phyloP scores from a whole-genome alignment of 2,113 vertebrate species.

The Tiliqua scincoides region DNA sequence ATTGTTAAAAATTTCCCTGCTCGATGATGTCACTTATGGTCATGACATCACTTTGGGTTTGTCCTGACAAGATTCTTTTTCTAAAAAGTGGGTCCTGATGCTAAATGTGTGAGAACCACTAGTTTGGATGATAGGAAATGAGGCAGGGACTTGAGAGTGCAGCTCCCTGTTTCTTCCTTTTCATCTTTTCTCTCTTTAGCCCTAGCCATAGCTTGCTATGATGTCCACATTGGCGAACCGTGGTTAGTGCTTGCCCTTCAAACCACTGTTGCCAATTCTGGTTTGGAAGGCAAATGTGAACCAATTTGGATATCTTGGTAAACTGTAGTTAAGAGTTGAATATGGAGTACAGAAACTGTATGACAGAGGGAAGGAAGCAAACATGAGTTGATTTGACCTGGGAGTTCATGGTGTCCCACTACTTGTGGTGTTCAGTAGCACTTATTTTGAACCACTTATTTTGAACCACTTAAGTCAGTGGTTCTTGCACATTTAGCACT shows the following conservation, averaged over 20 bases:
- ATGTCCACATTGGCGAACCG: neutral
- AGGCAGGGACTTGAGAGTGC: neutral
- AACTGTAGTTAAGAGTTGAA: neutral
- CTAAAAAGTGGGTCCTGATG: too few relatives aligned
- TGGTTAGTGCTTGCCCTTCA: neutral
- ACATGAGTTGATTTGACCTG: too few relatives aligned
- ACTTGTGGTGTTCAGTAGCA: neutral
- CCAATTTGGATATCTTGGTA: neutral
- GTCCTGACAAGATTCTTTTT: too few relatives aligned
- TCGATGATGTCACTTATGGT: too few relatives aligned
- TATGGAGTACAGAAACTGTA: too few relatives aligned
- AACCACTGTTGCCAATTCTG: neutral
- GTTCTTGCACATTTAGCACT: too few relatives aligned
- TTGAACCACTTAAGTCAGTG: too few relatives aligned
- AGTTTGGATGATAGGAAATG: neutral
- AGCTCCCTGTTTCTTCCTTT: neutral
- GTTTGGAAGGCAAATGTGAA: neutral
- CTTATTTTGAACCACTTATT: too few relatives aligned
- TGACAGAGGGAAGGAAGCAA: neutral
- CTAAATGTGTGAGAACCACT: too few relatives aligned
- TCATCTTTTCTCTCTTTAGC: neutral
- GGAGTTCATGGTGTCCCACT: neutral
- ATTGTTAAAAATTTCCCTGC: too few relatives aligned
- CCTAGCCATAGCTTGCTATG: neutral
- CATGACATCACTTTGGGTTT: too few relatives aligned